A percentile compares a stretch with the other conserved stretches of the same genome.
These are phyloP conservation scores for Congeria kusceri DNA, from an alignment of 2,888 invertebrate species.

Conservation along the genomic window DNA sequence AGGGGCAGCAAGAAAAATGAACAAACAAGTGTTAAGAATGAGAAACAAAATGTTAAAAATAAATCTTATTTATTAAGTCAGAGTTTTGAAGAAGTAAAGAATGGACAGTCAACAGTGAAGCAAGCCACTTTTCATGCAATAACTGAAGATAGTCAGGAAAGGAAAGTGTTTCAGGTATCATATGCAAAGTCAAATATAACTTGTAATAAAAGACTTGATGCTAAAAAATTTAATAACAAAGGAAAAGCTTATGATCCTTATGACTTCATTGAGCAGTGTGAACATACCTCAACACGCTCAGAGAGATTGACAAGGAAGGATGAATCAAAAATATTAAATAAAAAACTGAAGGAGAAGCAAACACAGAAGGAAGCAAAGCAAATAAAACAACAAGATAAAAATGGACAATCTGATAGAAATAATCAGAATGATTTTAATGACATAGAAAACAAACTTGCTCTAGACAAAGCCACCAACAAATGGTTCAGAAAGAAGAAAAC, in stretches of 20 bases:
- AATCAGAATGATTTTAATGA: not conserved
- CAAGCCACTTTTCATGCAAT: constrained; percentile 28
- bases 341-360: constrained; percentile 27
- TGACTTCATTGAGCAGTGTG: constrained; percentile 70
- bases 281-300: constrained; percentile 43
- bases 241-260: constrained; percentile 66
- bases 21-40: not conserved
- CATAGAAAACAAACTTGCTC: constrained; percentile 27
- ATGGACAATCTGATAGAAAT: not conserved
- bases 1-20: not conserved
- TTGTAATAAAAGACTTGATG: constrained; percentile 11
- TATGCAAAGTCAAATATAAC: constrained; percentile 49
- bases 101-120: constrained; percentile 17
- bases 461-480: constrained; percentile 45
- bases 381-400: not conserved
- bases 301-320: constrained; percentile 42
- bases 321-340: constrained; percentile 30
- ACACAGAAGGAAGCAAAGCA: constrained; percentile 1
- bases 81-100: constrained; percentile 32
- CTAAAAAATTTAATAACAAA: not conserved
- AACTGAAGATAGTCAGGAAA: constrained; percentile 27
- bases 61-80: constrained; percentile 22
- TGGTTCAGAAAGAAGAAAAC: constrained; percentile 37
- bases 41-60: constrained; percentile 4
- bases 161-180: constrained; percentile 44